These are phyloP conservation scores for Siniperca chuatsi DNA, from an alignment of 2,113 vertebrate species.

Conservation along the genomic window DNA sequence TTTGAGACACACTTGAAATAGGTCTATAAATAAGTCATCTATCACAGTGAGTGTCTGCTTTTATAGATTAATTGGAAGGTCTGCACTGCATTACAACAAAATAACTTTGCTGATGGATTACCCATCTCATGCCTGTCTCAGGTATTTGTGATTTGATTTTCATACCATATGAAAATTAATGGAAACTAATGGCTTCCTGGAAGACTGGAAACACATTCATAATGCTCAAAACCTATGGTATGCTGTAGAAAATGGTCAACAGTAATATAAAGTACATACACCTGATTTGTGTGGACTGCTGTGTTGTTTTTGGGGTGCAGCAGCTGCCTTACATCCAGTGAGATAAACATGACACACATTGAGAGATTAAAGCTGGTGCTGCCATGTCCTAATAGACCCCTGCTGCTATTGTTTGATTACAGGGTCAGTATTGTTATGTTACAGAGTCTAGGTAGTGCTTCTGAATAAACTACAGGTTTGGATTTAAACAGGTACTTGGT, in stretches of 20 bases:
- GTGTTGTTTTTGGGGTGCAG: constrained; percentile 21
- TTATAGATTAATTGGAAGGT: neutral
- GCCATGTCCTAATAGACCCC: constrained; percentile 12
- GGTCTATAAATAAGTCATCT: constrained; percentile 2
- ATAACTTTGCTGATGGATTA: neutral
- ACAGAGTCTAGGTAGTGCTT: constrained; percentile 3
- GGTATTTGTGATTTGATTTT: neutral
- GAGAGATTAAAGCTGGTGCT: constrained; percentile 1
- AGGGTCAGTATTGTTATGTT: constrained; percentile 27
- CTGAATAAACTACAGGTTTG: constrained; percentile 44
- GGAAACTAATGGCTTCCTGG: neutral
- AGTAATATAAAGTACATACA: neutral
- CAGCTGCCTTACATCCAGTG: neutral
- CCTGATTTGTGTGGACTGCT: neutral
- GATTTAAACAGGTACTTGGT: constrained; percentile 5
- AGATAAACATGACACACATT: constrained; percentile 1
- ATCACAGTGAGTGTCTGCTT: neutral
- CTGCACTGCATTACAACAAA: neutral
- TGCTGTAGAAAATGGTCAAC: neutral
- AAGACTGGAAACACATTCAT: neutral
- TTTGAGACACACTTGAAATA: neutral
- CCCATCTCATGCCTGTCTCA: neutral
- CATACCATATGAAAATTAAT: neutral
- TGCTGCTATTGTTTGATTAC: constrained; percentile 47
- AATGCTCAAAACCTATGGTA: neutral